Conservation (phyloP, 2,113 vertebrate genomes). For the Chionodraco myersi region DNA sequence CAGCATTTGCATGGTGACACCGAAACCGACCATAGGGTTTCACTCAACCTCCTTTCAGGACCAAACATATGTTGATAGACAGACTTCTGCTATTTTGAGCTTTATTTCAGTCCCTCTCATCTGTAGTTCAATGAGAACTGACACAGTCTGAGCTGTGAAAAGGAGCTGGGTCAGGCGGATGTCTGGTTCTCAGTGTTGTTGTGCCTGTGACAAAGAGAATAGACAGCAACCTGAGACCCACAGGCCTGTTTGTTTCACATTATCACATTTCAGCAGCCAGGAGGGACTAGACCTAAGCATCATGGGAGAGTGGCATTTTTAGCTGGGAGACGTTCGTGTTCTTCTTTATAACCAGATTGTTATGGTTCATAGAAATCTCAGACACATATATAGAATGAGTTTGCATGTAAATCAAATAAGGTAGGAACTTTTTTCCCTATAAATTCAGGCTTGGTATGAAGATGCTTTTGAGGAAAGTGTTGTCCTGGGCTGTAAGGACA, state of each 20-base stretch:
- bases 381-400: not conserved
- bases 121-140: slow-evolving; percentile 32
- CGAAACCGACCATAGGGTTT: slow-evolving; percentile 3
- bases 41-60: not conserved
- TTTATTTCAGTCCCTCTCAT: not conserved
- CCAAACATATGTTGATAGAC: not conserved
- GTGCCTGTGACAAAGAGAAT: slow-evolving; percentile 65
- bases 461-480: not conserved
- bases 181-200: slow-evolving; percentile 64
- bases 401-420: slow-evolving; percentile 4
- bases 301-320: slow-evolving; percentile 61
- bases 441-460: not conserved
- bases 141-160: slow-evolving; percentile 33
- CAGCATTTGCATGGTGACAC: slow-evolving; percentile 32
- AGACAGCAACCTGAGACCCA: slow-evolving; percentile 74
- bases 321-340: slow-evolving; percentile 38
- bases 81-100: not conserved
- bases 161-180: slow-evolving; percentile 59
- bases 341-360: slow-evolving; percentile 31
- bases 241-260: slow-evolving; percentile 74
- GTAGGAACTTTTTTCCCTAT: not conserved
- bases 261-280: slow-evolving; percentile 76
- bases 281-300: slow-evolving; percentile 54
- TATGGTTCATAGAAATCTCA: slow-evolving; percentile 7
- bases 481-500: slow-evolving; percentile 40